phyloP scores from a whole-genome alignment of 1,140 invertebrate species.

The Sycophaga agraensis region DNA sequence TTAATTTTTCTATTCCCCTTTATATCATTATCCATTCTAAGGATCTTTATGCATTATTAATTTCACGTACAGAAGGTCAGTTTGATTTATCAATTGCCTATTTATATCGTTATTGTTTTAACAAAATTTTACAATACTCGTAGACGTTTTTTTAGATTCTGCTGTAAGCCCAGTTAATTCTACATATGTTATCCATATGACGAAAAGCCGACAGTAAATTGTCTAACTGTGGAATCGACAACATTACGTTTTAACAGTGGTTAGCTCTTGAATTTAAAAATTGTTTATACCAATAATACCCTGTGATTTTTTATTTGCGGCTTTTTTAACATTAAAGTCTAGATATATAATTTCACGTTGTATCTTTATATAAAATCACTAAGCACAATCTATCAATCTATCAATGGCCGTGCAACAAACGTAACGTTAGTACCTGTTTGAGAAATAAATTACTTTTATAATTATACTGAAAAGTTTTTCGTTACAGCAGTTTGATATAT shows the following conservation, averaged over 20 bases:
- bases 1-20: background rate
- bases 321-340: too few species aligned
- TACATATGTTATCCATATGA: slow-evolving; percentile 2
- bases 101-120: background rate
- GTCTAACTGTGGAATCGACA: background rate
- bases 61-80: too few species aligned
- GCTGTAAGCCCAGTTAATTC: slow-evolving; percentile 8
- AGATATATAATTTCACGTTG: too few species aligned
- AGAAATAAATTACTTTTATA: too few species aligned
- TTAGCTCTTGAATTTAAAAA: background rate
- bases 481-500: too few species aligned
- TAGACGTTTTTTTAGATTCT: slow-evolving; percentile 27
- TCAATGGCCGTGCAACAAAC: too few species aligned
- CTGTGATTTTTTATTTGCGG: background rate
- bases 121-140: slow-evolving; percentile 32
- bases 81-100: too few species aligned
- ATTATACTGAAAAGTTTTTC: too few species aligned
- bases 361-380: too few species aligned
- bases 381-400: too few species aligned
- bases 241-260: background rate
- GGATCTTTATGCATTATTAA: background rate
- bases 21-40: background rate
- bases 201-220: slow-evolving; percentile 3
- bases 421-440: too few species aligned
- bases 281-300: background rate